phyloP scores from a whole-genome alignment of 2,888 invertebrate genomes.

The Epicampocera succincta region DNA sequence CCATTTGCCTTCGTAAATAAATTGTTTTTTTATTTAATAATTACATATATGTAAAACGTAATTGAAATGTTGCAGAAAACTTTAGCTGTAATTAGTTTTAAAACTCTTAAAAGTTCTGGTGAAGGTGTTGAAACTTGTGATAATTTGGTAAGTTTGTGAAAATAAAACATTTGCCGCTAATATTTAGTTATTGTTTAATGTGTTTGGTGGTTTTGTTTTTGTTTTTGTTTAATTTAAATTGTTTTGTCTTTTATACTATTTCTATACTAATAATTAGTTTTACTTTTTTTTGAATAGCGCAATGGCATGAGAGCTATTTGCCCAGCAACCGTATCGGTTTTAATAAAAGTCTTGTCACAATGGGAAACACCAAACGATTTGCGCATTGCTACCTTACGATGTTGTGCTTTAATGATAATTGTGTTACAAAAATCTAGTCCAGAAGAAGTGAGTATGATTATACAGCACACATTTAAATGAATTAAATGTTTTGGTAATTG shows the following conservation, averaged over 20 bases:
- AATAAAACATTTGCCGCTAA: slow-evolving; percentile 22
- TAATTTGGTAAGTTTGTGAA: slow-evolving; percentile 80
- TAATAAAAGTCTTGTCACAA: slow-evolving; percentile 83
- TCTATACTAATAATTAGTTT: slow-evolving; percentile 11
- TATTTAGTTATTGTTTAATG: neutral
- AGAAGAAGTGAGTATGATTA: slow-evolving; percentile 81
- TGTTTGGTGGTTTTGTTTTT: neutral
- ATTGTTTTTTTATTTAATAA: slow-evolving; percentile 39
- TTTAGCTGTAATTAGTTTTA: slow-evolving; percentile 79
- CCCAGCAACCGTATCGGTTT: slow-evolving; percentile 84
- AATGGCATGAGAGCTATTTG: slow-evolving; percentile 85
- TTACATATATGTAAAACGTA: slow-evolving; percentile 41
- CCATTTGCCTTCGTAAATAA: slow-evolving; percentile 6
- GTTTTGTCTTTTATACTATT: neutral
- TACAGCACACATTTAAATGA: too few species aligned
- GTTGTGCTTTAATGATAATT: slow-evolving; percentile 83
- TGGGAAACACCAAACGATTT: slow-evolving; percentile 81
- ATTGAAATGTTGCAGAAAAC: slow-evolving; percentile 78
- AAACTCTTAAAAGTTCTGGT: slow-evolving; percentile 79
- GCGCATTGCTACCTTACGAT: slow-evolving; percentile 82
- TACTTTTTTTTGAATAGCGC: slow-evolving; percentile 76
- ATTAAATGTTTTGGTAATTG: too few species aligned
- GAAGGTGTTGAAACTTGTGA: slow-evolving; percentile 81
- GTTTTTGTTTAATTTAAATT: neutral
- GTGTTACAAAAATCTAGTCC: slow-evolving; percentile 84